Evolutionary conservation across 2,797 vertebrate genomes (phyloP), one percentile per base, ranked within the genome.

Genomic region (Alfaro cultratus): DNA sequence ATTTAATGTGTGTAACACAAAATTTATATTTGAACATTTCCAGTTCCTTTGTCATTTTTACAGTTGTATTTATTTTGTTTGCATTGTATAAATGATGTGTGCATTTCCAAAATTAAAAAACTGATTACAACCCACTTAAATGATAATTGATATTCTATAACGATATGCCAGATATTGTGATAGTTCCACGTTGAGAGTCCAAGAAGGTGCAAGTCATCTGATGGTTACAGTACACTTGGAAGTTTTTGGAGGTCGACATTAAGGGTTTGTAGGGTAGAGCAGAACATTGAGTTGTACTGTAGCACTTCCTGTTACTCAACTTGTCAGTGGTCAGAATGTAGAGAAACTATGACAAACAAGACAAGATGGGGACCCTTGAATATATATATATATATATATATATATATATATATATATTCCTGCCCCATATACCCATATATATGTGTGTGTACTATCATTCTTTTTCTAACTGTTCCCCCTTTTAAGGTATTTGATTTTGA

Each of bases 401-500:
- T 34, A 34, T 34, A 34, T 34, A 34, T 34, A 34, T 34, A 34
- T 34, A 34, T 34, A 34, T 1, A 34, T 34, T 34, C 34, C 34
- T 34, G 34, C 34, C 34, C 34, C 34, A 34, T 34, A 34, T n/a
- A n/a, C n/a, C n/a, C n/a, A n/a, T n/a, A n/a, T n/a, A n/a, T 34
- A 34, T 34, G 34, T 34, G 34, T 34, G 34, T 34, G 34, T 34
- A 34, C n/a, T 57, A 5, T 53, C 3, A 10, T 29, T 23, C 36
- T 41, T 68, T 26, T n/a, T 26, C 21, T 0, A 68, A 41, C 10
- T 39, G 34, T 7, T 16, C 36, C 18, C 84, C 77, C 76, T 84
- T 83, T 64, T 70, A 80, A 76, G 31, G 68, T 53, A 78, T 89
- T 77, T 84, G 45, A 78, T 88, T 23, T 76, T 57, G 4, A 80